Base-by-base conservation (phyloP, 2,113 vertebrate species). In the Odocoileus hemionus region DNA sequence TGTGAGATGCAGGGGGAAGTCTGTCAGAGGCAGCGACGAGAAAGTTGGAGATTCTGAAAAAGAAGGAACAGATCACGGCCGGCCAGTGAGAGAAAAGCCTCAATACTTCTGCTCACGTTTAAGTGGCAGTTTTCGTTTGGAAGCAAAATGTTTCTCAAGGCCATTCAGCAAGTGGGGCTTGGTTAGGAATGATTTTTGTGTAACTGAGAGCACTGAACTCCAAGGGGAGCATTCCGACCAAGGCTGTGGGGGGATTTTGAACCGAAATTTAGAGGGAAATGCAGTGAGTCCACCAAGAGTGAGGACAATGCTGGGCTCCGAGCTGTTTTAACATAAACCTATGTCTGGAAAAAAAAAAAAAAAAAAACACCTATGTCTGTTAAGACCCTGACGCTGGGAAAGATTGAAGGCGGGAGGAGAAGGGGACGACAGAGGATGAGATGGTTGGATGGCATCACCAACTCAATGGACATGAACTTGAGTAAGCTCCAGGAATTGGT, bases 71-170 rank as follows among this genome's bases (percentile, higher is more conserved):
- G 85, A 80, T 90, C 7, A n/a, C 43, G 21, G 47, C 15, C 26
- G 11, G n/a, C 7, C 12, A 7, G 10, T 84, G 47, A 30, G 15
- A 92, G 30, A 90, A 55, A 39, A 0, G 1, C 25, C 10, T 9
- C 26, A 2, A 2, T 30, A 55, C 13, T 33, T 86, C 33, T 39
- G 43, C 61, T 78, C 54, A n/a, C 4, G 13, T 17, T 36, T n/a
- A 33, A 58, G 58, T 76, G 55, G 26, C 54, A 26, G 25, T 45
- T 86, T 86, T 52, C 19, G 45, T 36, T 91, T 45, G 55, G 60
- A 90, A 94, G 91, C 25, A 7, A 50, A 25, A 5, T 13, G 19
- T 70, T 86, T 96, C 83, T 50, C 91, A 52, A 89, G 89, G 76
- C 67, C 79, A 4, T 26, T 47, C 10, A 2, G 23, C 0, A 0